These are phyloP conservation scores for Stictocephala bisonia DNA, from an alignment of 2,888 invertebrate species.

Conservation along the genomic window DNA sequence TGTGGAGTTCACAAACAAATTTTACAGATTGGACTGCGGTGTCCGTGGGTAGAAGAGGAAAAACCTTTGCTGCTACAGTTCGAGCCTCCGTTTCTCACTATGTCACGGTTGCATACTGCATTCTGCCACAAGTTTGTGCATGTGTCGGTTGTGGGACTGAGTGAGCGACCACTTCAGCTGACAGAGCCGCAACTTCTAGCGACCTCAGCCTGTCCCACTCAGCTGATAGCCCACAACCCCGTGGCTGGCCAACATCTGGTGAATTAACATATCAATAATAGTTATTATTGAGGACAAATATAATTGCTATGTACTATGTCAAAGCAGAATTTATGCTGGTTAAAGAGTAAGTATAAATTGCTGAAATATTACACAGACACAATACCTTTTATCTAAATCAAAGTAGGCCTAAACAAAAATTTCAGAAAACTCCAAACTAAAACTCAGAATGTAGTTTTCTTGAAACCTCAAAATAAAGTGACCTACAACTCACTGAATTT, in stretches of 20 bases:
- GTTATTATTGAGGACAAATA: background rate
- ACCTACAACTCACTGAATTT: no score
- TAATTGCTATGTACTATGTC: background rate
- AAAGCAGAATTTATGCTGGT: background rate
- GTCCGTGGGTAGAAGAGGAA: slow-evolving; percentile 82
- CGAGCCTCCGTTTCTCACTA: slow-evolving; percentile 83
- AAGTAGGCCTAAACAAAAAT: no score
- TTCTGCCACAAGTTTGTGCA: slow-evolving; percentile 88
- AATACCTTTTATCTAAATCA: no score
- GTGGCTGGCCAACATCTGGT: slow-evolving; percentile 66
- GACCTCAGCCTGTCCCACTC: slow-evolving; percentile 64
- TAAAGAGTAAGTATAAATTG: background rate
- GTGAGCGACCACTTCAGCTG: slow-evolving; percentile 63
- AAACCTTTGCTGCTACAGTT: slow-evolving; percentile 82
- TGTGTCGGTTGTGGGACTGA: slow-evolving; percentile 75
- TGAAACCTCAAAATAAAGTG: no score
- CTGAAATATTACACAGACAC: background rate
- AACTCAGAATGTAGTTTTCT: no score
- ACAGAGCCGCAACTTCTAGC: slow-evolving; percentile 62
- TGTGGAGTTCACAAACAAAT: no score
- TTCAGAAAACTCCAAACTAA: no score
- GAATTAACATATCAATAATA: slow-evolving; percentile 41
- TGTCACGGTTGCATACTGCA: slow-evolving; percentile 86
- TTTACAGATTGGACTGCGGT: slow-evolving; percentile 74
- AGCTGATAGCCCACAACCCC: slow-evolving; percentile 76